Evolutionary conservation across 37 sponge, comb jelly and placozoan species (phyloP), one percentile per base, ranked within the genome.

Genomic region (Trichoplax adhaerens): DNA sequence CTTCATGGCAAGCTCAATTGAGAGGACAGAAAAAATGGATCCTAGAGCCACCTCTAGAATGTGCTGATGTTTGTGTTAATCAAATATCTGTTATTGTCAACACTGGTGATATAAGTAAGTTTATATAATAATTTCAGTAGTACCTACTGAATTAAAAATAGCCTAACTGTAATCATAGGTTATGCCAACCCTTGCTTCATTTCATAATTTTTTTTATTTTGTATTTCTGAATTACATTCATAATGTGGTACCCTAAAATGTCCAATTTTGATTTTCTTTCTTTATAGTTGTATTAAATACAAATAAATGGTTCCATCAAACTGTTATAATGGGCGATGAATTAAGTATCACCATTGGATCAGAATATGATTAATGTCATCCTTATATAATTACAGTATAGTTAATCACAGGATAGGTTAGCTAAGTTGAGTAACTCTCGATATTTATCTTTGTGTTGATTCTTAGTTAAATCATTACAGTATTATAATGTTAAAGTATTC

Each of bases 1-100:
- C 83, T 0, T 85, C 91, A 0, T 89, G 91, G 91, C 91, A 89
- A 58, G 91, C 91, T 7, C 91, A 89, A 76, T 64, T 89, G 5
- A 65, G 60, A 59, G 91, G 91, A 1, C 82, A 64, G 5, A 89
- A 89, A 66, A 85, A 81, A 29, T 89, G 91, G 91, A 82, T 75
- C 0, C 73, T 89, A 49, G 60, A 57, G 53, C 91, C 91, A n/a
- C 81, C 81, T 47, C 81, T 81, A 47, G 91, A 89, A 47, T 89
- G 91, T 61, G 79, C 77, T 55, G 48, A 60, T 65, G 72, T 76
- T 49, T 89, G 91, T 66, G 5, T 5, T 46, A 6, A 53, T 1
- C 10, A 56, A 7, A 68, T 89, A 50, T 78, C 85, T 66, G 84
- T 79, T 5, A 89, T 86, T 10, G 73, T 89, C 29, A 67, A 82